Percentiles rank a stretch among this genome's conserved stretches.
Conservation (phyloP, 53 echinoderm and acorn worm genomes). For the Crossaster papposus region DNA sequence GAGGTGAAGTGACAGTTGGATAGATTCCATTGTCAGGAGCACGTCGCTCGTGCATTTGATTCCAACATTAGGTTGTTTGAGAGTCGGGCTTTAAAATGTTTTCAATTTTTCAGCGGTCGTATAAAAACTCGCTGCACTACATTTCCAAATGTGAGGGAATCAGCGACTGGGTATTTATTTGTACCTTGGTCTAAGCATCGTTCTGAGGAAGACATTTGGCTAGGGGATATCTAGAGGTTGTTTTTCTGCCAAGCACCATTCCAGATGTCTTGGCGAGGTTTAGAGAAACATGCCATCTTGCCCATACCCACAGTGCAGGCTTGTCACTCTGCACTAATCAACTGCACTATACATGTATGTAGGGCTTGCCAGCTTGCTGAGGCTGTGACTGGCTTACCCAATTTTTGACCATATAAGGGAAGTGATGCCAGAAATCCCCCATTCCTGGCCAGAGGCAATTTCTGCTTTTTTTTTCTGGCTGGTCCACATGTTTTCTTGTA, state of each 20-base stretch:
- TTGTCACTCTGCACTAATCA: slow-evolving; percentile 11
- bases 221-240: background rate
- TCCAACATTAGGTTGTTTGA: background rate
- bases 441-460: background rate
- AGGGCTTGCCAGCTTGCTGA: background rate
- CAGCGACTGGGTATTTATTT: background rate
- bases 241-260: background rate
- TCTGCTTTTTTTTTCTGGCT: background rate
- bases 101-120: background rate
- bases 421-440: slow-evolving; percentile 9
- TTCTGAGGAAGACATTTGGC: slow-evolving; percentile 12
- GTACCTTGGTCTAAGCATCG: too few species aligned
- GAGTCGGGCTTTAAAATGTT: background rate
- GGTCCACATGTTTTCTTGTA: background rate
- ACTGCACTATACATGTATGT: too few species aligned
- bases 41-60: background rate
- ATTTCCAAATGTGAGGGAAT: background rate
- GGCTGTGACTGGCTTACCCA: slow-evolving; percentile 10
- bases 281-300: background rate
- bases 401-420: slow-evolving; percentile 50
- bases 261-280: slow-evolving; percentile 11
- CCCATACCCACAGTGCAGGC: background rate
- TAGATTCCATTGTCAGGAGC: background rate
- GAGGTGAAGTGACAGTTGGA: too few species aligned
- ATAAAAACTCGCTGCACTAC: background rate